Evolutionary conservation across 2,888 invertebrate species (phyloP).

Genomic region (Sphaerophoria taeniata): DNA sequence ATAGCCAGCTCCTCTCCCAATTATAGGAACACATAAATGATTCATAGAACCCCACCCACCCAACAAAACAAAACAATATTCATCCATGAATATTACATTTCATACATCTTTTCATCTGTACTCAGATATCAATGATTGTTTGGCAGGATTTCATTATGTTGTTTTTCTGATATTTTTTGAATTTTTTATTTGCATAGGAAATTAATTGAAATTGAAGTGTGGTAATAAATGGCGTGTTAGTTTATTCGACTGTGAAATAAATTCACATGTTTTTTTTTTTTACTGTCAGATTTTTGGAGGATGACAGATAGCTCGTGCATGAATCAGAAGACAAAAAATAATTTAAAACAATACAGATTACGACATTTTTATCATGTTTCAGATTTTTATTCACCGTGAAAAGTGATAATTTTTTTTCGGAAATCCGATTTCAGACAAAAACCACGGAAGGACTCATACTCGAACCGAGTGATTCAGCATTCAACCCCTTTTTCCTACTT

Average conservation of each 20-base stretch:
- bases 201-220: conserved; percentile 67
- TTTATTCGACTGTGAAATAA: conserved; percentile 69
- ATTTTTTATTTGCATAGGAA: conserved; percentile 30
- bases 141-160: conserved; percentile 10
- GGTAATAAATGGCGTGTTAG: conserved; percentile 66
- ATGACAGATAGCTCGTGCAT: background rate
- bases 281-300: background rate
- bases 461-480: conserved; percentile 27
- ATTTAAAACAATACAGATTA: conserved; percentile 25
- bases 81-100: conserved; percentile 42
- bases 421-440: conserved; percentile 26
- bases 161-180: background rate
- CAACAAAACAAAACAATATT: conserved; percentile 4
- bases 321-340: conserved; percentile 25
- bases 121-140: conserved; percentile 34
- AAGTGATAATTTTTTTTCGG: conserved; percentile 28
- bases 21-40: conserved; percentile 35
- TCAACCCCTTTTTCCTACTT: background rate
- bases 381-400: conserved; percentile 45
- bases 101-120: conserved; percentile 60
- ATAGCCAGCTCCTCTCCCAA: conserved; percentile 5
- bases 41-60: conserved; percentile 44
- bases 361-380: conserved; percentile 29
- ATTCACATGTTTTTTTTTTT: conserved; percentile 46
- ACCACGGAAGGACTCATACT: background rate